Evolutionary conservation across 2,888 invertebrate species (phyloP).

Genomic region (Iphiclides podalirius): DNA sequence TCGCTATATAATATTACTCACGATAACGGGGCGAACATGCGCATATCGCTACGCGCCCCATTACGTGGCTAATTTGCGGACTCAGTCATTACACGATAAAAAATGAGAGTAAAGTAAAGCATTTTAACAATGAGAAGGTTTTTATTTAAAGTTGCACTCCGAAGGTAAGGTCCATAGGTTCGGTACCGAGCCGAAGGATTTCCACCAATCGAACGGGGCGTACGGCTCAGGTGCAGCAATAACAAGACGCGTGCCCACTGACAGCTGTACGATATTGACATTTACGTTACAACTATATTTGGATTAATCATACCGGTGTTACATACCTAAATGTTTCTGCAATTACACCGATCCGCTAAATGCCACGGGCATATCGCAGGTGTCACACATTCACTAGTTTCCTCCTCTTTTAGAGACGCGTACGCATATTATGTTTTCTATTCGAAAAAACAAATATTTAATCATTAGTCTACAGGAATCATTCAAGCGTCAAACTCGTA

Average conservation of each 20-base stretch:
- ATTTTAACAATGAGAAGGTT: constrained; percentile 15
- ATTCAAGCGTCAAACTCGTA: too few relatives aligned
- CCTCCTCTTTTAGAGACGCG: too few relatives aligned
- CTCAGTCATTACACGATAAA: neutral
- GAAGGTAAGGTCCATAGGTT: constrained; percentile 17
- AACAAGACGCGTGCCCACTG: constrained; percentile 39
- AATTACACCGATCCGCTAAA: neutral
- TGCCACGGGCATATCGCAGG: neutral
- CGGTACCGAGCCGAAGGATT: constrained; percentile 23
- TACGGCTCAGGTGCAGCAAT: constrained; percentile 47
- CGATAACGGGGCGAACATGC: too few relatives aligned
- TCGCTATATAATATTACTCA: too few relatives aligned
- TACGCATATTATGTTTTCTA: too few relatives aligned
- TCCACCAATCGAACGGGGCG: constrained; percentile 40
- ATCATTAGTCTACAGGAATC: too few relatives aligned
- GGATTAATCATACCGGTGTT: constrained; percentile 5
- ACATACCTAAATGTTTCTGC: neutral
- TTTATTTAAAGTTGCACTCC: constrained; percentile 16
- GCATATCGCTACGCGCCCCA: neutral
- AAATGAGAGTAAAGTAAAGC: neutral
- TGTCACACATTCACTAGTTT: too few relatives aligned
- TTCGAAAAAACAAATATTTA: too few relatives aligned
- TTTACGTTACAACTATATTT: constrained; percentile 15
- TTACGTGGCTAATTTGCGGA: neutral
- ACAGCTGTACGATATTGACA: constrained; percentile 34